Evolutionary conservation across 2,888 invertebrate genomes (phyloP), one percentile per base, ranked within the genome.

Genomic region (Pandemis heparana): DNA sequence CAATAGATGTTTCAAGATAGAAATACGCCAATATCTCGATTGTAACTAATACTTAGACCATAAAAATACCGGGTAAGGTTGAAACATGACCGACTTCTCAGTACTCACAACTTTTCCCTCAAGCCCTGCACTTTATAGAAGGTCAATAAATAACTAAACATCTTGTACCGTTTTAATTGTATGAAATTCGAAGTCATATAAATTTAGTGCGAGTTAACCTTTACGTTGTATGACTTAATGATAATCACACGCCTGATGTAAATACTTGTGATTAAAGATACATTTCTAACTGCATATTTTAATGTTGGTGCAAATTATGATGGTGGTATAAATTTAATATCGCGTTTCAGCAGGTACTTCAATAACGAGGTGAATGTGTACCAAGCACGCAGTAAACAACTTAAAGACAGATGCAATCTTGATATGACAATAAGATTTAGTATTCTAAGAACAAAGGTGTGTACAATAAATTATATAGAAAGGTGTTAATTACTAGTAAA

Each of bases 11-110:
- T 66, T 18, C 41, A 9, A 23, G 18, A 23, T 9, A 41, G 18
- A 41, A 53, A 66, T 41, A 66, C 18, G 66, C 23, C 7, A 18
- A 41, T 16, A 53, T 9, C 23, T 39, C 41, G 56, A 66, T 56
- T 51, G 53, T 23, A 23, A 12, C 67, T 74, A 71, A 76, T 59
- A 70, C 75, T 69, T 75, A 75, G 75, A 68, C 77, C 74, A 73
- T 70, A 61, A 69, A 73, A 76, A 76, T 74, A 75, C 53, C 59
- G 69, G 59, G 66, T 70, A 64, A 56, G 64, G 53, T 74, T 74
- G 70, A 51, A 75, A 77, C 74, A 71, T 64, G 70, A 32, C 67
- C 66, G 39, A 39, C 23, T 18, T 65, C 51, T 65, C 53, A 65
- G 51, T 12, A 9, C 14, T 65, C 39, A 18, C 51, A 65, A 51